Evolutionary conservation across 2,888 invertebrate species (phyloP), one percentile per base, ranked within the genome.

Genomic region (Aphidoletes aphidimyza): DNA sequence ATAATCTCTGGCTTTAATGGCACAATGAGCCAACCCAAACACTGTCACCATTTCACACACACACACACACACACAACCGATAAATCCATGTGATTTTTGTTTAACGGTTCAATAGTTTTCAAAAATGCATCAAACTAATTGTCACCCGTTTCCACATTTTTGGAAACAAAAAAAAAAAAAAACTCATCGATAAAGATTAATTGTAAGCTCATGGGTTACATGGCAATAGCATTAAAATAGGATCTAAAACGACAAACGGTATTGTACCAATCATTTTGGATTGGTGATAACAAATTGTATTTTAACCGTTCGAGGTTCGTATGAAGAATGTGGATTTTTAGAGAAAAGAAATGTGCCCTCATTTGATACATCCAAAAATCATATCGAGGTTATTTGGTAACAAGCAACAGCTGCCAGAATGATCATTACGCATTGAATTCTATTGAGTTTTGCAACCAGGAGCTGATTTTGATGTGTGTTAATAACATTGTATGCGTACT

Each of bases 121-220:
- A 81, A n/a, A n/a, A n/a, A 37, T 81, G 8, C 37, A 81, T 37
- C 81, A 19, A 81, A 81, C 81, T 81, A 81, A 81, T 81, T 37
- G 37, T 37, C 37, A 37, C n/a, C 81, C 37, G 37, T 36, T 81
- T 81, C 78, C 81, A 81, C 19, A 37, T 37, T 81, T 81, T 81
- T 36, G 81, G 81, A 81, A 81, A n/a, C n/a, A n/a, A n/a, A n/a
- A n/a, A n/a, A n/a, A n/a, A n/a, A n/a, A n/a, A n/a, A n/a, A n/a
- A n/a, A 81, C 37, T 81, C 81, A 81, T 81, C 81, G 81, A 81
- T 81, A 81, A 81, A 81, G 81, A 81, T 81, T 81, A 81, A 81
- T 69, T 37, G 30, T 30, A 22, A 2, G 22, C 1, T 36, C 6
- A 59, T 59, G 59, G n/a, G n/a, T 59, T 11, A 11, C 19, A 26